Base-by-base conservation (phyloP, 2,888 invertebrate species). In the Pomacea canaliculata region DNA sequence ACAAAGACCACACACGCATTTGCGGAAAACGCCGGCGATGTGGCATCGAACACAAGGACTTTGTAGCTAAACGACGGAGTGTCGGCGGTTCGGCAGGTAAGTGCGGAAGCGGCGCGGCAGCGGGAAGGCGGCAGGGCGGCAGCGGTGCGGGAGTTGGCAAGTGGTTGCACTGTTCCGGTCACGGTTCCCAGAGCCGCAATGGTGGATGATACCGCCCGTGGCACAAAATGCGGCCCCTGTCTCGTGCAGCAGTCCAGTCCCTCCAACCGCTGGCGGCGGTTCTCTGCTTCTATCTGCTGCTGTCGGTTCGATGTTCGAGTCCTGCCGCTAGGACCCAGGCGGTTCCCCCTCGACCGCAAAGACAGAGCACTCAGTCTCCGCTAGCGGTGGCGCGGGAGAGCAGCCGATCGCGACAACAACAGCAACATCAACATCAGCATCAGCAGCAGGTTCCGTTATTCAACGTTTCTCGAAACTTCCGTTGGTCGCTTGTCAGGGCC, bases 221-320 rank as follows among this genome's bases (percentile, higher is more conserved):
- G 46, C 68, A 68, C 73, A 74, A 74, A n/a, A 74, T 74, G 73
- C 68, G 73, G 59, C 60, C 46, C 46, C 23, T 48, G 68, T 62
- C 48, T 74, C 67, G 68, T 49, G 60, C 48, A 37, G 37, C 37
- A 60, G 68, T 59, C 69, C 19, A 7, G 23, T 49, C 59, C 56
- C 59, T 37, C 69, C 60, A 68, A 67, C 73, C 73, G 56, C 62
- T 74, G 37, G 62, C 69, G 73, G 73, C 73, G 59, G 37, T 74
- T 18, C 59, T 74, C 73, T 69, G 23, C 69, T 59, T 68, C 62
- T 74, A 18, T 49, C 69, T 73, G 49, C 16, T 73, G 59, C 73
- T 67, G 46, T 19, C 73, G 23, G 16, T 68, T 23, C n/a, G 59
- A 16, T 37, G 46, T 66, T 37, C 60, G 51, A 66, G 49, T 18